Base-by-base conservation (phyloP, 2,797 vertebrate species). In the Myiothlypis coronata region DNA sequence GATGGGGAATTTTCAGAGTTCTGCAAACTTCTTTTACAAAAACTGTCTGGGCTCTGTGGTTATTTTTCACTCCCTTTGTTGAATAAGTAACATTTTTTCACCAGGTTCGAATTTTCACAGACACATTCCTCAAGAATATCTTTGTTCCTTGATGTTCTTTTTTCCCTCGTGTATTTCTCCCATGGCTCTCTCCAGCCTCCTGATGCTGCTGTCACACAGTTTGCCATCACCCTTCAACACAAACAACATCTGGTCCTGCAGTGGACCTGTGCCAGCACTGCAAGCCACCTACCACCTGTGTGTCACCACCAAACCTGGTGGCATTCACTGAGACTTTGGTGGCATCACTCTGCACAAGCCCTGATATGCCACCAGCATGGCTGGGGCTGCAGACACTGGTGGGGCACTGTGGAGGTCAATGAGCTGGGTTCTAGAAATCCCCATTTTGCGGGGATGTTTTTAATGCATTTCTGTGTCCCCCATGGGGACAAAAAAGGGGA, bases 301-400 rank as follows among this genome's bases (percentile, higher is more conserved):
- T 52, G 79, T 70, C 72, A 20, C 85, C 67, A 47, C 44, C 43
- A 30, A 30, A 43, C 53, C 24, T 34, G 55, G 67, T 67, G 89
- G n/a, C 57, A 27, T 61, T 78, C 24, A 3, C 26, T 35, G 74
- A 50, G 46, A 3, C 34, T 50, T 80, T 1, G 14, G 53, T 81
- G 74, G 70, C 53, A 70, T 70, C 12, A 0, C 61, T 77, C 56
- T 56, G 57, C 56, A 5, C 1, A 17, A 65, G 17, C 61, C 30
- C 13, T 63, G 35, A 8, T 0, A 1, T 34, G 47, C 41, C 50
- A 23, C 17, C 35, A 12, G 34, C 1, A 0, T 44, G 46, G 14
- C 34, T 46, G 41, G 16, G 53, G 35, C 67, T 65, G 53, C 52
- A 53, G 5, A 28, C 22, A 2, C 26, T 43, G 53, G 22, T 53